Conservation (phyloP, 1,140 invertebrate genomes). For the Mesaphorura yosii region DNA sequence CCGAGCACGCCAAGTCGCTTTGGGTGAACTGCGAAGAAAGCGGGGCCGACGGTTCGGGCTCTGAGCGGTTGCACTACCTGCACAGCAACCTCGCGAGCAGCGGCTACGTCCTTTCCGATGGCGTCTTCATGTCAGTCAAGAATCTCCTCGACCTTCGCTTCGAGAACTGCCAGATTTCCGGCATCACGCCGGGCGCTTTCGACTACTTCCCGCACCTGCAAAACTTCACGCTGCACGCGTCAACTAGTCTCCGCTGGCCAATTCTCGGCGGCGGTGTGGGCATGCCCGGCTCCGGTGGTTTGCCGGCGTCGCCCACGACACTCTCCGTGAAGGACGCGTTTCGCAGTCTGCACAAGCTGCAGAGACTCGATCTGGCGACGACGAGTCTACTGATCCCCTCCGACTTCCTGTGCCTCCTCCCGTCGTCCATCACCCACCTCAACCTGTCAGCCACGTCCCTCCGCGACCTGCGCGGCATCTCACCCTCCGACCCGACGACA, state of each 20-base stretch:
- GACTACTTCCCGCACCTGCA: slow-evolving; percentile 63
- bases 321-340: slow-evolving; percentile 37
- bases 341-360: slow-evolving; percentile 52
- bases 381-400: slow-evolving; percentile 82
- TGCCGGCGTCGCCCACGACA: slow-evolving; percentile 8
- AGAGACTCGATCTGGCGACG: slow-evolving; percentile 64
- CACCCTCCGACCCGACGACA: slow-evolving; percentile 38
- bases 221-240: slow-evolving; percentile 72
- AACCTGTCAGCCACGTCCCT: slow-evolving; percentile 72
- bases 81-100: background rate
- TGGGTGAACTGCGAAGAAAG: slow-evolving; percentile 23
- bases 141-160: slow-evolving; percentile 68
- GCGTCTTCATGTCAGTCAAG: slow-evolving; percentile 30
- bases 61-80: too few relatives aligned
- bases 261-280: too few relatives aligned
- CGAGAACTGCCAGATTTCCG: slow-evolving; percentile 80
- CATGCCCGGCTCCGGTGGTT: slow-evolving; percentile 19
- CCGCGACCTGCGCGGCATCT: slow-evolving; percentile 60
- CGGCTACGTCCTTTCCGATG: slow-evolving; percentile 29
- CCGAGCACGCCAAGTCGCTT: slow-evolving; percentile 30
- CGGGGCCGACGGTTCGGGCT: background rate
- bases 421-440: slow-evolving; percentile 58
- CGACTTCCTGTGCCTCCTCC: slow-evolving; percentile 64
- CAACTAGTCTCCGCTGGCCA: slow-evolving; percentile 41
- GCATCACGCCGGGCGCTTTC: slow-evolving; percentile 71